Evolutionary conservation across 2,797 vertebrate species (phyloP).

Genomic region (Pangasius mekongensis): DNA sequence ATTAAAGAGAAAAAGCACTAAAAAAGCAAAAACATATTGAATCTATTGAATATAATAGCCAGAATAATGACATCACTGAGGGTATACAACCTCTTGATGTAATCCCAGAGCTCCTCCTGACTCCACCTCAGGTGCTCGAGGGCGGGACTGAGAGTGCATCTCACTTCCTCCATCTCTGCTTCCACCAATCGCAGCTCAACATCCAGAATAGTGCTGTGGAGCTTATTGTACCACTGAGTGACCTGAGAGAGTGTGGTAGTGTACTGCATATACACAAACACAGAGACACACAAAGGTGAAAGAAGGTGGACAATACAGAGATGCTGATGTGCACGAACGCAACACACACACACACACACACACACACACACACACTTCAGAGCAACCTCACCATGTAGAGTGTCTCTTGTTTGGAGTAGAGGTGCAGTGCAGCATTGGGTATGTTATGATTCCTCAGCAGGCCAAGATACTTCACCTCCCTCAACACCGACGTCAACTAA

Average conservation of each 20-base stretch:
- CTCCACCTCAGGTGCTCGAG: constrained; percentile 73
- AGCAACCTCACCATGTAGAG: constrained; percentile 72
- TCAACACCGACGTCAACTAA: constrained; percentile 76
- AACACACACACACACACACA: constrained; percentile 24
- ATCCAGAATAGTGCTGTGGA: constrained; percentile 73
- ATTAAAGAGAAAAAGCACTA: not conserved
- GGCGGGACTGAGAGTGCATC: constrained; percentile 67
- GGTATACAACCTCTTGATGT: constrained; percentile 65
- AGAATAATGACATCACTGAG: not conserved
- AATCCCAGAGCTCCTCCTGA: constrained; percentile 74
- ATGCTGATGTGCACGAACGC: not conserved
- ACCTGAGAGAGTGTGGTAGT: constrained; percentile 73
- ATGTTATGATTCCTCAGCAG: constrained; percentile 75
- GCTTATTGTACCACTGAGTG: constrained; percentile 76
- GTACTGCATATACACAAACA: constrained; percentile 58
- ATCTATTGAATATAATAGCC: not conserved
- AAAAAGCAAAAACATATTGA: not conserved
- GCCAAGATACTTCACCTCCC: constrained; percentile 77
- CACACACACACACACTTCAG: not conserved
- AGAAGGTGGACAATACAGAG: not conserved
- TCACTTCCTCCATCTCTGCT: constrained; percentile 68
- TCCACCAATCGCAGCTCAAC: constrained; percentile 72
- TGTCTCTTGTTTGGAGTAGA: constrained; percentile 73
- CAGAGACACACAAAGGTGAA: constrained; percentile 8
- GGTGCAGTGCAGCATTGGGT: constrained; percentile 72